Base-by-base conservation (phyloP, 2,113 vertebrate genomes). In the Clarias magur region DNA sequence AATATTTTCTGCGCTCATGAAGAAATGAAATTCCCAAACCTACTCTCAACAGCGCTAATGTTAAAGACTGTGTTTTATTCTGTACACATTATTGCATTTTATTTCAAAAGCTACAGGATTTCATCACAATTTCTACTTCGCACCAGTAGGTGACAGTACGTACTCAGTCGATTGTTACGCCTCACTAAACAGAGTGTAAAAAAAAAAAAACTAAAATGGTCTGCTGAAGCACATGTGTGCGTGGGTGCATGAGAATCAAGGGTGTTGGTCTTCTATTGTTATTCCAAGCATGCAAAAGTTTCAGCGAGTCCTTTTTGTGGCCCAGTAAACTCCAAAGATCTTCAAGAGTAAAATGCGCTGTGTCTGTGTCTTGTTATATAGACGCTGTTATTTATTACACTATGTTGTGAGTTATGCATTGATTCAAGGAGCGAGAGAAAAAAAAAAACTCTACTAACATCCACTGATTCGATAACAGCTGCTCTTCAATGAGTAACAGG, bases 101-200 rank as follows among this genome's bases (percentile, higher is more conserved):
- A 9, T 62, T 34, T 34, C 12, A 30, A 11, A 65, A 63, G 27
- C 30, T 17, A 30, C 27, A 48, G 48, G 48, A n/a, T 56, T 56
- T 54, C 23, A 42, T 21, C 27, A 68, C 30, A 38, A 3, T 38
- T 38, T 78, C 48, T n/a, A 4, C 17, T 60, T 38, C 59, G 1
- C 2, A 59, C 78, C 86, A 76, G n/a, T 62, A 89, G 88, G 83
- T 85, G 78, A 62, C 82, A 82, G 85, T 86, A 6, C 53, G 12
- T n/a, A 2, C 65, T 62, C 54, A 27, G 38, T 3, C 30, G 79
- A 59, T 30, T 3, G 25, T 19, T 48, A 3, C 17, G 27, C 42
- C 57, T 62, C 4, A 1, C 72, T 62, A 12, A 19, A 5, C 56
- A n/a, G n/a, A 62, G 59, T 34, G 4, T 0, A 8, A 48, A 8